phyloP scores from a whole-genome alignment of 1,140 invertebrate genomes.

The Portunus trituberculatus region DNA sequence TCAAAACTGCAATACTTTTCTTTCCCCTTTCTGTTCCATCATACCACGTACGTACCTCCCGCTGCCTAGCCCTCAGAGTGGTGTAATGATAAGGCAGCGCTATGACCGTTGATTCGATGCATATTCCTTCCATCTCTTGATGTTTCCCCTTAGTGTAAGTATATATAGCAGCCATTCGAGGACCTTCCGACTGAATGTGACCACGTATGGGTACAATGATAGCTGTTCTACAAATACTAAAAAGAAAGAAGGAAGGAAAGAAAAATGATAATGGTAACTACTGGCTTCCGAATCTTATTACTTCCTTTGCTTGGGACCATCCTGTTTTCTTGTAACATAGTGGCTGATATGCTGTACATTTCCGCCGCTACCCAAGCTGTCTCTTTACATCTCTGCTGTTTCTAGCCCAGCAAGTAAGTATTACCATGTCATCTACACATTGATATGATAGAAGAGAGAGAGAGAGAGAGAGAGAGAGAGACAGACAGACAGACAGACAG shows the following conservation, averaged over 20 bases:
- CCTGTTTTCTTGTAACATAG: too few relatives aligned
- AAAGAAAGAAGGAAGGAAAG: background rate
- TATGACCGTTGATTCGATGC: slow-evolving; percentile 35
- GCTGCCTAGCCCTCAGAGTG: slow-evolving; percentile 30
- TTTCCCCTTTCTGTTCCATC: background rate
- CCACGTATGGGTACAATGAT: background rate
- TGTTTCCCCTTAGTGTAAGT: background rate
- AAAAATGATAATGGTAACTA: background rate
- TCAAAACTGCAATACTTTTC: background rate
- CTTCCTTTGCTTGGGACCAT: too few relatives aligned
- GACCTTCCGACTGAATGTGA: background rate
- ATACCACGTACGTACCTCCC: background rate
- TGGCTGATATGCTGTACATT: too few relatives aligned
- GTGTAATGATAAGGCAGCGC: background rate
- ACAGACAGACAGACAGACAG: background rate
- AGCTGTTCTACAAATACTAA: background rate
- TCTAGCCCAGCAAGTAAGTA: too few relatives aligned
- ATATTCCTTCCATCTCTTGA: background rate
- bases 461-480: slow-evolving; percentile 39
- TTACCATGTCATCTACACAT: background rate
- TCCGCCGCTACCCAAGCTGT: too few relatives aligned
- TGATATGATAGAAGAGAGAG: background rate
- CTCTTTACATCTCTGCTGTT: too few relatives aligned
- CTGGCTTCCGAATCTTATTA: too few relatives aligned
- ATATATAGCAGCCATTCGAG: too few relatives aligned